Percentiles rank a stretch among this genome's conserved stretches.
phyloP scores from a whole-genome alignment of 2,888 invertebrate genomes.

The Hermaeophaga mercurialis region DNA sequence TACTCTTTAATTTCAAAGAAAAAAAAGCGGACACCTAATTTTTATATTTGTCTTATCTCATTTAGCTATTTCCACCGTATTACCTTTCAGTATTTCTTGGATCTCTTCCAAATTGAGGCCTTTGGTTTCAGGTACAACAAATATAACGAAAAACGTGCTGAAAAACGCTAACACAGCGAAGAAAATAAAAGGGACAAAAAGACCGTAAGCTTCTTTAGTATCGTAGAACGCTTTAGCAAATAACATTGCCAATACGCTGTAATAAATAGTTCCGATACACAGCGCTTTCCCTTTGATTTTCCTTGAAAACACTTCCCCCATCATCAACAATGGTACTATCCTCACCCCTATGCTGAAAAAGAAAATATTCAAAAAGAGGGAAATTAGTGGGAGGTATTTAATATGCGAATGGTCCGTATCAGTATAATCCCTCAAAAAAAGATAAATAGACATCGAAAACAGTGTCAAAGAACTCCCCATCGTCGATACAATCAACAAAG shows the following conservation, averaged over 20 bases:
- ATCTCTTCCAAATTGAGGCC: slow-evolving; percentile 61
- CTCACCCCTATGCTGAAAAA: slow-evolving; percentile 62
- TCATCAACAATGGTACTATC: slow-evolving; percentile 60
- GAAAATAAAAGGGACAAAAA: slow-evolving; percentile 59
- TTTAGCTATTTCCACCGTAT: background rate
- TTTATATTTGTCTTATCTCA: no score
- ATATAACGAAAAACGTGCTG: slow-evolving; percentile 55
- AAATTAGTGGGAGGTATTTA: slow-evolving; percentile 57
- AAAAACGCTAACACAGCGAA: slow-evolving; percentile 55
- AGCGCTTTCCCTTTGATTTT: slow-evolving; percentile 63
- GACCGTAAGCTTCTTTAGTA: slow-evolving; percentile 54
- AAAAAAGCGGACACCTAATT: no score
- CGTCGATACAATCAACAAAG: slow-evolving; percentile 61
- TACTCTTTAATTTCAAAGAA: no score
- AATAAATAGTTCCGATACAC: slow-evolving; percentile 62
- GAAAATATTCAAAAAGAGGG: slow-evolving; percentile 59
- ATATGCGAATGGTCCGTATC: slow-evolving; percentile 50
- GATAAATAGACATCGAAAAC: slow-evolving; percentile 56
- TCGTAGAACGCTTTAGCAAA: slow-evolving; percentile 59
- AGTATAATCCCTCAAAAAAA: slow-evolving; percentile 55
- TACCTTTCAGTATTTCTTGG: slow-evolving; percentile 48
- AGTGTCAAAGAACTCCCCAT: slow-evolving; percentile 56
- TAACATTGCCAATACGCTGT: slow-evolving; percentile 58
- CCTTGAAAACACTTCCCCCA: slow-evolving; percentile 63
- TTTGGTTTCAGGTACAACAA: slow-evolving; percentile 61